Conservation (phyloP, 2,888 invertebrate species). For the Hemithea aestivaria region DNA sequence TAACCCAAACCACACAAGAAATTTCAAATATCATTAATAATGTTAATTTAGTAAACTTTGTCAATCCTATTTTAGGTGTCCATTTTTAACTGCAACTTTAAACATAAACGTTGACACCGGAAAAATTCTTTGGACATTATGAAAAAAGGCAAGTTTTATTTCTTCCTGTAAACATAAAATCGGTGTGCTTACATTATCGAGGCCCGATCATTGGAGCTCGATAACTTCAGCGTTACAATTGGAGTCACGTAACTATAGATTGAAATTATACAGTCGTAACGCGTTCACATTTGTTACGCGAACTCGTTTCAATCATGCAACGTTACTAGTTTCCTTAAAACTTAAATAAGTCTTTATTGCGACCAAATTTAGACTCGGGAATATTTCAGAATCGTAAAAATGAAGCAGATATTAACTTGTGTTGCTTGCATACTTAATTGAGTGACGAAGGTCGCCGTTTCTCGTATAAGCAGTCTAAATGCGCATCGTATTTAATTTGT, state of each 20-base stretch:
- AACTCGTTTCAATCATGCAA: slow-evolving; percentile 30
- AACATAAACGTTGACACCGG: slow-evolving; percentile 14
- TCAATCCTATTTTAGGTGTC: slow-evolving; percentile 7
- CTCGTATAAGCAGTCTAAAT: no score
- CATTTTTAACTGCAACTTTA: slow-evolving; percentile 8
- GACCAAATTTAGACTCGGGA: slow-evolving; percentile 2
- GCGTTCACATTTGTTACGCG: slow-evolving; percentile 47
- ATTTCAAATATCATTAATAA: slow-evolving; percentile 10
- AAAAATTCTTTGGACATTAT: slow-evolving; percentile 8
- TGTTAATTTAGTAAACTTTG: slow-evolving; percentile 5
- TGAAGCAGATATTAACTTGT: no score
- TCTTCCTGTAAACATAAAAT: slow-evolving; percentile 18
- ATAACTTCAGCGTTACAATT: slow-evolving; percentile 42
- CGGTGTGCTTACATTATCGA: slow-evolving; percentile 12
- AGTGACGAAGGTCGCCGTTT: no score
- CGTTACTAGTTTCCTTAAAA: slow-evolving; percentile 10
- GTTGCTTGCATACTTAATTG: no score
- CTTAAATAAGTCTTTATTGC: slow-evolving; percentile 5
- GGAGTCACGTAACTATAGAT: slow-evolving; percentile 47
- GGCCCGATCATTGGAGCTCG: slow-evolving; percentile 5
- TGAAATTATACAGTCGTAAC: slow-evolving; percentile 44
- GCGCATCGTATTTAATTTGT: no score
- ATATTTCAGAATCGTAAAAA: no score
- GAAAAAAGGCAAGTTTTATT: slow-evolving; percentile 15
- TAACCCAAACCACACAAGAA: slow-evolving; percentile 3